These are phyloP conservation scores for Eubucco bourcierii DNA, from an alignment of 2,113 vertebrate genomes.

Conservation along the genomic window DNA sequence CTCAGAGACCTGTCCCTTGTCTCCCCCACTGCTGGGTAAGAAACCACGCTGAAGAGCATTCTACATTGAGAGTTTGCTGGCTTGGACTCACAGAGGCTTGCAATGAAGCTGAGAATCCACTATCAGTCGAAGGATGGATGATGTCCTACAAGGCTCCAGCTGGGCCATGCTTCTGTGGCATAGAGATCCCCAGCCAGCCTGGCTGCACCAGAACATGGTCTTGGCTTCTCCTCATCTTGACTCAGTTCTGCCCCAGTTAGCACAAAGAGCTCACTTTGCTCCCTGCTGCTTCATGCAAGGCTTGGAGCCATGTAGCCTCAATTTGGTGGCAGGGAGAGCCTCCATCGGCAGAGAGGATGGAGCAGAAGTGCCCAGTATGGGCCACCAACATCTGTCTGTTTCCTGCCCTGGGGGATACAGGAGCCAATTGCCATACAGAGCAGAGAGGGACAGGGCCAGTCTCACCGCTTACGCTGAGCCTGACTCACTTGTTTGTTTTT, in stretches of 20 bases:
- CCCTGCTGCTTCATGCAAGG: background rate
- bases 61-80: background rate
- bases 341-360: accelerated
- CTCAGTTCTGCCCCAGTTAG: background rate
- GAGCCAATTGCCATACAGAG: background rate
- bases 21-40: background rate
- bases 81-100: accelerated
- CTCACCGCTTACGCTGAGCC: background rate
- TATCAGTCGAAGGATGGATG: background rate
- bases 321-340: background rate
- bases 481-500: slow-evolving; percentile 62
- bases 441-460: background rate
- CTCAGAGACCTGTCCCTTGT: accelerated
- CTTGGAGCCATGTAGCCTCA: background rate
- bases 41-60: background rate
- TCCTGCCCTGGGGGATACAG: accelerated
- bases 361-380: background rate
- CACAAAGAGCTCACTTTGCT: background rate
- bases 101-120: background rate
- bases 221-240: background rate
- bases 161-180: background rate
- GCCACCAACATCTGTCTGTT: background rate
- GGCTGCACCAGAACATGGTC: background rate
- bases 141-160: background rate
- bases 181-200: background rate